Evolutionary conservation across 2,797 vertebrate species (phyloP), one percentile per base, ranked within the genome.

Genomic region (Argya squamiceps): DNA sequence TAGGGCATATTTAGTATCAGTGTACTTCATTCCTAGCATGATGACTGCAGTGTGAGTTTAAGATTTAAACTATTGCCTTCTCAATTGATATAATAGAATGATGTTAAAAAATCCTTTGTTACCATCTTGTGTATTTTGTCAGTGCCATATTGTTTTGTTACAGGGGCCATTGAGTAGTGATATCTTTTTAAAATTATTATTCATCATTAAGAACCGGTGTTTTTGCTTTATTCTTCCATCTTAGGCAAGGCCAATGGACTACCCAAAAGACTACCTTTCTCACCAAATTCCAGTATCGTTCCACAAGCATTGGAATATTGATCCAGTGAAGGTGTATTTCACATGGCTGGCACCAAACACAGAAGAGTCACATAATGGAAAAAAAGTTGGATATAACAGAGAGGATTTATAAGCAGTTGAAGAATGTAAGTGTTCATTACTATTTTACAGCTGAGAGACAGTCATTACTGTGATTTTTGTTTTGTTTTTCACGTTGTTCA

Each of bases 241-340:
- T 17, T 84, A 99, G 99, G 99, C 99, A 34, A 98, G 99, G 50
- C 99, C 99, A 14, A 98, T 99, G 93, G 99, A 99, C 97, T 99
- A 99, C 55, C 98, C 99, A 41, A 98, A 97, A 92, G 99, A 98
- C 89, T 99, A 99, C 84, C 98, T 99, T 93, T 98, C 99, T 93
- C 99, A 99, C 97, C 99, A 99, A 92, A 98, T 99, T 92, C 99
- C 99, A 32, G 97, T 99, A 89, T 99, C 99, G 1, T 99, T 99
- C 97, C 99, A 99, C 97, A 99, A 99, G 97, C 99, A 99, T 97
- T 99, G 99, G 99, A 99, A 99, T 97, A 98, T 99, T 3, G 98
- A 99, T 95, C 99, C 99, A 2, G 84, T 99, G 36, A 98, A 98
- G 59, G 98, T 99, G 32, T 99, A 99, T 95, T 98, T 99, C 96